Base-by-base conservation (phyloP, 2,888 invertebrate species). In the Tineola bisselliella region DNA sequence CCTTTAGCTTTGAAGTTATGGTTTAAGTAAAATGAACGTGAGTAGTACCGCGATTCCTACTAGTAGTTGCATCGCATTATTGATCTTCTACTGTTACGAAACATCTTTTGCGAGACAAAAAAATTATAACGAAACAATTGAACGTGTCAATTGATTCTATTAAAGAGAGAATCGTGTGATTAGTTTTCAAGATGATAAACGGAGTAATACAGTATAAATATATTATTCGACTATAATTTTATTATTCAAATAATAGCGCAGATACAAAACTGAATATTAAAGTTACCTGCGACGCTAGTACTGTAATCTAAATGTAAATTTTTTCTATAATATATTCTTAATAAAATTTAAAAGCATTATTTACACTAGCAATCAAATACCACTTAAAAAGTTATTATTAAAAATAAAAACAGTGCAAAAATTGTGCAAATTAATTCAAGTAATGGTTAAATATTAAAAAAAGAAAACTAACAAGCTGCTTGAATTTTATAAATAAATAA, bases 341-440 rank as follows among this genome's bases (percentile, higher is more conserved):
- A 48, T 15, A n/a, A 17, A 15, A 48, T 10, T 48, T 48, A 54
- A 54, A 54, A 54, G 54, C 54, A 25, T 54, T 54, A 54, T 54
- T 25, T 54, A 54, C 54, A 54, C 54, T 19, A 54, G 11, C 54
- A 18, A 25, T 54, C 19, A 54, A 38, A 48, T 15, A 48, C 3
- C 15, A 48, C 2, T 38, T 17, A 48, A 13, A 43, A 43, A 43
- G 2, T 3, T 3, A 10, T n/a, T n/a, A 43, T 48, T 5, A 17
- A 48, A 48, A 48, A 5, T 6, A 15, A 48, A 48, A 48, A 48
- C 10, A 38, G 48, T 17, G 48, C 48, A 48, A 48, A 48, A 13
- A 15, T 48, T 48, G 48, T 48, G 48, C 48, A 48, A 10, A 48
- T 48, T 48, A 5, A 17, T 25, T 17, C 6, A 44, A 13, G 44